These are phyloP conservation scores for Ptilodon capucinus DNA, from an alignment of 2,888 invertebrate species.

Conservation along the genomic window DNA sequence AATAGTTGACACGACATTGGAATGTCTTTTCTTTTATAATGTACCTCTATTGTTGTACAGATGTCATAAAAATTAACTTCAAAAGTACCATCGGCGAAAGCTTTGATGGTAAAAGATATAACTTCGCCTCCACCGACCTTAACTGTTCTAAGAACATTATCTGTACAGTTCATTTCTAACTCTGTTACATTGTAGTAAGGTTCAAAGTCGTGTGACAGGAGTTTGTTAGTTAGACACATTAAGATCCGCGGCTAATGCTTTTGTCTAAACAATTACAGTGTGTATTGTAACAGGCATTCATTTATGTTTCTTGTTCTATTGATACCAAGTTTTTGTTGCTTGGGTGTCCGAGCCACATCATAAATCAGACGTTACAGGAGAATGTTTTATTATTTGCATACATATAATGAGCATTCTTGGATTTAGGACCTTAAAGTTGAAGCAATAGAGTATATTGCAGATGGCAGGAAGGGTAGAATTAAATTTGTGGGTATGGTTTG, in stretches of 20 bases:
- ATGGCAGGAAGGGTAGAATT: conserved; percentile 10
- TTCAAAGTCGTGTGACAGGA: conserved; percentile 20
- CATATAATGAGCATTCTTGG: conserved; percentile 11
- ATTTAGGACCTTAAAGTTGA: conserved; percentile 39
- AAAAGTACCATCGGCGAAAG: conserved; percentile 69
- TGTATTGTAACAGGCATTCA: conserved; percentile 76
- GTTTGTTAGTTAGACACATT: conserved; percentile 29
- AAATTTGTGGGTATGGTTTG: conserved; percentile 33
- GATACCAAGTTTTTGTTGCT: conserved; percentile 70
- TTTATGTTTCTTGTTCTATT: conserved; percentile 78
- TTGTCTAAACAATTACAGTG: conserved; percentile 80
- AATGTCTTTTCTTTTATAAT: conserved; percentile 70
- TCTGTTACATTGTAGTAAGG: conserved; percentile 11
- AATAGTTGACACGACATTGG: conserved; percentile 59
- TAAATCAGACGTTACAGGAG: conserved; percentile 70
- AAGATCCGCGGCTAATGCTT: conserved; percentile 38
- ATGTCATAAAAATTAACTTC: conserved; percentile 79
- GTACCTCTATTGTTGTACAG: conserved; percentile 59
- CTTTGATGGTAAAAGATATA: conserved; percentile 72
- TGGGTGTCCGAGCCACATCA: conserved; percentile 78
- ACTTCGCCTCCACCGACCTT: conserved; percentile 22
- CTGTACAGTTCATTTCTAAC: conserved; percentile 3
- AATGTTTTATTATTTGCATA: conserved; percentile 40
- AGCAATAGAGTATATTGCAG: conserved; percentile 9
- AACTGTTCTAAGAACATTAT: conserved; percentile 25